Base-by-base conservation (phyloP, 2,888 invertebrate species). In the Yponomeuta malinellus region DNA sequence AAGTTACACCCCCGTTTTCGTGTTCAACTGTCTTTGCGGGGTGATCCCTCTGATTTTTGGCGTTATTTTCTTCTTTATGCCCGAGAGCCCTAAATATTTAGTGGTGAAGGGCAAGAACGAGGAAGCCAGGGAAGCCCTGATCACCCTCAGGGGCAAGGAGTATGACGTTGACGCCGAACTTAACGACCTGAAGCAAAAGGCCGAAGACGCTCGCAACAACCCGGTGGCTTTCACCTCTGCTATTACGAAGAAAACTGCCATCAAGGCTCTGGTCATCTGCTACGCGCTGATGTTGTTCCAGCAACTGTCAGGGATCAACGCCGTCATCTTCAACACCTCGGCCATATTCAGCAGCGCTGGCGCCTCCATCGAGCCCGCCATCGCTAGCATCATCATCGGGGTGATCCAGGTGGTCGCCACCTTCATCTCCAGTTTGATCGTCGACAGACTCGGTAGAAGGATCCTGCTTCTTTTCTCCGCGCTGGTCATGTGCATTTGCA, bases 241-340 rank as follows among this genome's bases (percentile, higher is more conserved):
- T 0, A 93, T 96, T 12, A 91, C 90, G 2, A 94, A 95, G 70
- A 94, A 88, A 74, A 93, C 94, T 0, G 94, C 95, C 0, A 83
- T 94, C 33, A 95, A 94, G 80, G 96, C 95, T 0, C 85, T 96
- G 3, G 72, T 95, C 15, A 96, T 97, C 72, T 95, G 95, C 74
- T 94, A 96, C 80, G 94, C 95, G 3, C 92, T 98, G 9, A 98
- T 98, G 97, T 89, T 97, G 78, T 96, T 98, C 88, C 98, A 98
- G 82, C 98, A 98, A 83, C 90, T 97, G 71, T 95, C 96, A 73
- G 97, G 97, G 63, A 95, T 97, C 70, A 97, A 97, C 78, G 96
- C 96, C 0, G 95, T 97, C 8, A 95, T 97, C 74, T 96, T 97
- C 84, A 97, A 96, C 79, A 94, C 95, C 0, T 93, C 94, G 0